Conservation (phyloP, 2,113 vertebrate genomes). For the Sinocyclocheilus anshuiensis region DNA sequence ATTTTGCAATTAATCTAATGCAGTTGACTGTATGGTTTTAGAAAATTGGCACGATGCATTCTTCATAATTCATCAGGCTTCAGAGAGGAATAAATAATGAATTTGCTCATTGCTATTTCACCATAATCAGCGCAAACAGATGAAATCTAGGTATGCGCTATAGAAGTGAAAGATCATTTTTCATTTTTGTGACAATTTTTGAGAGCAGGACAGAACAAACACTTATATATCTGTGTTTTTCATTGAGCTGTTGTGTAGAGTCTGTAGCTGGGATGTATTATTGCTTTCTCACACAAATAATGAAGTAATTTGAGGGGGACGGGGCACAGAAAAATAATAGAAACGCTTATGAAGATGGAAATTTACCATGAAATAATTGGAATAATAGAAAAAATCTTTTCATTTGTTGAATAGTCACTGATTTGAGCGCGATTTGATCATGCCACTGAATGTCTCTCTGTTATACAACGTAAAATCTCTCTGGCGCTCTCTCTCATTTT, state of each 20-base stretch:
- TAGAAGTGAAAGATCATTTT: constrained; percentile 7
- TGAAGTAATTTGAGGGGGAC: not conserved
- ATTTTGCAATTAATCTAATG: constrained; percentile 53
- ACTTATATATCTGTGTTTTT: not conserved
- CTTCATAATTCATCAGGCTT: constrained; percentile 57
- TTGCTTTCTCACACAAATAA: constrained; percentile 14
- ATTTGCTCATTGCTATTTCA: constrained; percentile 38
- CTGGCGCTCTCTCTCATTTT: not conserved
- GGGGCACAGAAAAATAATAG: not conserved
- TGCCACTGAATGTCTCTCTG: not conserved
- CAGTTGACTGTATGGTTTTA: constrained; percentile 36
- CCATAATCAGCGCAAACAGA: constrained; percentile 9
- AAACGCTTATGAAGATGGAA: not conserved
- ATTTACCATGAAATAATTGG: not conserved
- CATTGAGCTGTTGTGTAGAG: not conserved
- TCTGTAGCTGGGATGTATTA: not conserved
- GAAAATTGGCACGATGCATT: constrained; percentile 50
- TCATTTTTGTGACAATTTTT: not conserved
- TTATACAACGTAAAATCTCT: constrained; percentile 13
- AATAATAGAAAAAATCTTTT: constrained; percentile 22
- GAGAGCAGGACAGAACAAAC: not conserved
- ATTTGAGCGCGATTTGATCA: constrained; percentile 24
- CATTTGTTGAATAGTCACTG: not conserved
- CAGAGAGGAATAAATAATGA: constrained; percentile 52
- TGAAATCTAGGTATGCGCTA: not conserved